Evolutionary conservation across 2,797 vertebrate species (phyloP).

Genomic region (Syngnathus acus): DNA sequence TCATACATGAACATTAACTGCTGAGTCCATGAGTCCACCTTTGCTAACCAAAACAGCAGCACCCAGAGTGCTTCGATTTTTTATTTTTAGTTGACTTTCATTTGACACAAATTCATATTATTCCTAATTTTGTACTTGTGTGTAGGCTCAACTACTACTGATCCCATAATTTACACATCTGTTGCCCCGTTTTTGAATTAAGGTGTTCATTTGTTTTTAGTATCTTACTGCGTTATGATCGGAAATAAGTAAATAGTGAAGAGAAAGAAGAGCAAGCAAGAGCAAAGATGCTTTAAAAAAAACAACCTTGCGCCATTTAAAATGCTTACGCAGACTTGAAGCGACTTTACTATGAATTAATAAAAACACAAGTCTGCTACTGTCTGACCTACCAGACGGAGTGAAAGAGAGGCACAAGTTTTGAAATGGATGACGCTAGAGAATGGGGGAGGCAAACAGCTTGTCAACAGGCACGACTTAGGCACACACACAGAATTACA

Average conservation of each 20-base stretch:
- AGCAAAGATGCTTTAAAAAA: constrained; percentile 34
- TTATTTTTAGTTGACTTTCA: neutral
- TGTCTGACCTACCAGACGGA: constrained; percentile 43
- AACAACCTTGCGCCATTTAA: constrained; percentile 37
- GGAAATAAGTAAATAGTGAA: neutral
- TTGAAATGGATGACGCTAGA: constrained; percentile 22
- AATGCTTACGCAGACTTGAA: constrained; percentile 34
- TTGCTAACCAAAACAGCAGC: neutral
- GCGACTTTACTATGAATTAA: constrained; percentile 53
- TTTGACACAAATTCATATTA: neutral
- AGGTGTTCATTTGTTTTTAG: neutral
- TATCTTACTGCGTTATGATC: neutral
- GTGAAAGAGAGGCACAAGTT: constrained; percentile 9
- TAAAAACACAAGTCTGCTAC: constrained; percentile 39
- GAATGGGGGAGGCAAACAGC: neutral
- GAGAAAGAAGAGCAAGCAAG: constrained; percentile 19
- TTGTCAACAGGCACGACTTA: neutral
- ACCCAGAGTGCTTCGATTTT: neutral
- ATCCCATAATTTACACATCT: neutral
- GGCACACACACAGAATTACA: neutral
- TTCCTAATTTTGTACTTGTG: neutral
- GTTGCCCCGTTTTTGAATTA: neutral
- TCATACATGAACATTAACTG: neutral
- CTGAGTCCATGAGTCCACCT: neutral
- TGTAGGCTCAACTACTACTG: neutral